These are phyloP conservation scores for Tetraodon nigroviridis DNA, from an alignment of 2,113 vertebrate genomes.

Conservation along the genomic window DNA sequence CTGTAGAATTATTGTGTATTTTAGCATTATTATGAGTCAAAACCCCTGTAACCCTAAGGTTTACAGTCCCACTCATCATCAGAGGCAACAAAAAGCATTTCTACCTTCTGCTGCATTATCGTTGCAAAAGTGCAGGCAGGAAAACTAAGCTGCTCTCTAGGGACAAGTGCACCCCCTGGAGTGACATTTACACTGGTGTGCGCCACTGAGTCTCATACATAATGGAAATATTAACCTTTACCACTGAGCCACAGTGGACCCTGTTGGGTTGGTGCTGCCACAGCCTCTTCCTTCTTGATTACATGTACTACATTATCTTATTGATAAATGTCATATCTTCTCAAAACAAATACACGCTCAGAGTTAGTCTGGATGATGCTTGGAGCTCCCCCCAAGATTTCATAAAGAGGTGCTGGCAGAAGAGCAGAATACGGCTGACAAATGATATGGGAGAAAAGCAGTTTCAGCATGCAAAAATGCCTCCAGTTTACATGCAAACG, in stretches of 20 bases:
- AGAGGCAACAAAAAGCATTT: background rate
- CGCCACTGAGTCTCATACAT: constrained; percentile 29
- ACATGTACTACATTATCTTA: background rate
- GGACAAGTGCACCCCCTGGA: constrained; percentile 10
- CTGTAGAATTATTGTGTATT: background rate
- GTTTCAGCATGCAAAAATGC: constrained; percentile 17
- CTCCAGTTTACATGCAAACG: constrained; percentile 46
- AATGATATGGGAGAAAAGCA: constrained; percentile 12
- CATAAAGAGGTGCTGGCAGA: background rate
- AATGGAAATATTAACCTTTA: constrained; percentile 58
- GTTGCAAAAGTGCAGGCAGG: background rate
- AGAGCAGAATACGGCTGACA: constrained; percentile 13
- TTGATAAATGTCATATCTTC: constrained; percentile 11
- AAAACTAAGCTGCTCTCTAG: constrained; percentile 3
- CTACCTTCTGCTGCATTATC: constrained; percentile 3
- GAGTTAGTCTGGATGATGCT: constrained; percentile 1
- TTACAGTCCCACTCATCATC: background rate
- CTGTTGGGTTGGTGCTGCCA: background rate
- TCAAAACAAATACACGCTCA: background rate
- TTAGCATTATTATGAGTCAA: constrained; percentile 1
- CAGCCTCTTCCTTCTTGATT: background rate
- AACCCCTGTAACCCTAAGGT: background rate
- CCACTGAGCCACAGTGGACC: constrained; percentile 1
- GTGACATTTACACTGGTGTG: constrained; percentile 25
- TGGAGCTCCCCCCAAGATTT: background rate